These are phyloP conservation scores for Centrocercus urophasianus DNA, from an alignment of 2,113 vertebrate genomes.

Conservation along the genomic window DNA sequence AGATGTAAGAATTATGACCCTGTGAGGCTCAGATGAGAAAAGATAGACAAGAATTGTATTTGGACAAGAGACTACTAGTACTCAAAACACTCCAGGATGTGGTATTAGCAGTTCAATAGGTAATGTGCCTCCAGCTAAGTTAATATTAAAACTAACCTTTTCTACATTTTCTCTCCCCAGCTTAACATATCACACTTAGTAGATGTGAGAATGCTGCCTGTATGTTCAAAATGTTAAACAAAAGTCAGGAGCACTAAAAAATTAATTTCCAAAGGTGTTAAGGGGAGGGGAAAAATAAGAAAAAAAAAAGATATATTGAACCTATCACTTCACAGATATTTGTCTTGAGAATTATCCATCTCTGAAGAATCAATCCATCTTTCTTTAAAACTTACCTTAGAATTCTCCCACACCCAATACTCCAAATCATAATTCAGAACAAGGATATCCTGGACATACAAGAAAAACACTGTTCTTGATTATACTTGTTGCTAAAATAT, in stretches of 20 bases:
- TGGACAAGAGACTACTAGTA: neutral
- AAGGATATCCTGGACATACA: neutral
- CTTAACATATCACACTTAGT: neutral
- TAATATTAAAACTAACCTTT: neutral
- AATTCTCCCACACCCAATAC: neutral
- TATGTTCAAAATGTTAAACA: neutral
- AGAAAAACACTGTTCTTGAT: neutral
- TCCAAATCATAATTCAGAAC: neutral
- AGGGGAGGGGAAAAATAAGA: rapidly evolving
- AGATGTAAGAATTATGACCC: neutral
- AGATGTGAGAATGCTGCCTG: neutral
- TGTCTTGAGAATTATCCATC: neutral
- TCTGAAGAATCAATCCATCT: neutral
- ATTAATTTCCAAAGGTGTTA: neutral
- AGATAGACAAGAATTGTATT: neutral
- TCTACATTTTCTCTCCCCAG: neutral
- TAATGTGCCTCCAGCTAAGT: neutral
- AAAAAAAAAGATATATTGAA: neutral
- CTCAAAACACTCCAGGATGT: neutral
- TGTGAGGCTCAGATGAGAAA: neutral
- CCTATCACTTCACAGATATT: neutral
- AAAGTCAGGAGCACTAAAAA: neutral
- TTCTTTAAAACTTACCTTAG: neutral
- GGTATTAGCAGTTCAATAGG: neutral
- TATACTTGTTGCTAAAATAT: neutral